phyloP scores from a whole-genome alignment of 92 coral and sea anemone species.

The Anthopleura xanthogrammica region DNA sequence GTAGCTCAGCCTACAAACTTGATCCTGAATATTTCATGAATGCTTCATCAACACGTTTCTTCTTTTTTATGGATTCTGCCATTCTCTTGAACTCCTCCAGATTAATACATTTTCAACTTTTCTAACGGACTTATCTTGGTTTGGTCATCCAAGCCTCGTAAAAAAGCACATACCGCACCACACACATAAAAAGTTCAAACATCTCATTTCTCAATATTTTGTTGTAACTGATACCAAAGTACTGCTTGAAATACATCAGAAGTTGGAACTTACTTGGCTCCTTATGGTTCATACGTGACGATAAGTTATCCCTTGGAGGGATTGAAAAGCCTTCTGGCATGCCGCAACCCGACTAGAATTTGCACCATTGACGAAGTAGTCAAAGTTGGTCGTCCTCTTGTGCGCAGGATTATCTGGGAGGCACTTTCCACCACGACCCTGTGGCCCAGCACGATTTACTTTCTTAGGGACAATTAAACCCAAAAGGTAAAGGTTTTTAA shows the following conservation, averaged over 20 bases:
- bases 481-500: constrained; percentile 18
- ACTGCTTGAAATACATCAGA: too few relatives aligned
- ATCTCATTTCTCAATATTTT: background rate
- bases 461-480: constrained; percentile 10
- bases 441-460: constrained; percentile 3
- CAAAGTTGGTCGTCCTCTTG: background rate
- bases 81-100: constrained; percentile 35
- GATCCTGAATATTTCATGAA: background rate
- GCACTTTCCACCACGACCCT: constrained; percentile 11
- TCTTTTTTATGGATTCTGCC: constrained; percentile 37
- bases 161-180: background rate
- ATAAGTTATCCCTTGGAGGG: background rate
- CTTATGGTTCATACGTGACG: background rate
- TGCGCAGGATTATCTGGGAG: background rate
- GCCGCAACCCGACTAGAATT: constrained; percentile 2
- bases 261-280: background rate
- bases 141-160: constrained; percentile 31
- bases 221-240: background rate
- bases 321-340: constrained; percentile 1
- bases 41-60: constrained; percentile 22
- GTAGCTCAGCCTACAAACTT: background rate
- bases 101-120: constrained; percentile 8
- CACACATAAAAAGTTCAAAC: background rate
- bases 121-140: constrained; percentile 14
- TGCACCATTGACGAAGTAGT: constrained; percentile 2